Percentiles rank a stretch among this genome's conserved stretches.
phyloP scores from a whole-genome alignment of 2,113 vertebrate species.

The Ardeotis arabs region DNA sequence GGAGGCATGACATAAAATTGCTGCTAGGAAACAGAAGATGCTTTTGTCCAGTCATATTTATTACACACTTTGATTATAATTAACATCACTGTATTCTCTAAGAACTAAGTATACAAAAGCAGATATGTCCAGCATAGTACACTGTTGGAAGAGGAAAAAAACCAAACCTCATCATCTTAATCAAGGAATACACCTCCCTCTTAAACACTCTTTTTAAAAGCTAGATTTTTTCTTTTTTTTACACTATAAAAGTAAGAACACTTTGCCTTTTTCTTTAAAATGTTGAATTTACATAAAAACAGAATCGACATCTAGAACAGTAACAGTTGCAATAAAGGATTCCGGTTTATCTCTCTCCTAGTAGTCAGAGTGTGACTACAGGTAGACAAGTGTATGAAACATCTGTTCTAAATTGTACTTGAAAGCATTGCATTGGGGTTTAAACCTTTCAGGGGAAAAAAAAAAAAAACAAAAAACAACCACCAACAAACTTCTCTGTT shows the following conservation, averaged over 20 bases:
- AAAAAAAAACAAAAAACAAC: no score
- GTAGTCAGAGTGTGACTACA: not conserved
- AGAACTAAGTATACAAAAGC: not conserved
- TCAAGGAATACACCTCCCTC: not conserved
- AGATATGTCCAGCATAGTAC: not conserved
- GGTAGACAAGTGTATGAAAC: not conserved
- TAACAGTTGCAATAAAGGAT: not conserved
- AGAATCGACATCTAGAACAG: not conserved
- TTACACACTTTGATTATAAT: not conserved
- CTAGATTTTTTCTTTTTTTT: not conserved
- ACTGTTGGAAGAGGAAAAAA: not conserved
- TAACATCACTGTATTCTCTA: not conserved
- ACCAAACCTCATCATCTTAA: not conserved
- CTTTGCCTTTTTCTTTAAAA: not conserved
- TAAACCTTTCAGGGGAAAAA: not conserved
- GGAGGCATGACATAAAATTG: not conserved
- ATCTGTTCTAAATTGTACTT: not conserved
- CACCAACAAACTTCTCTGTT: not conserved
- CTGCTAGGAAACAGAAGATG: slow-evolving; percentile 5
- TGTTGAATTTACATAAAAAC: not conserved
- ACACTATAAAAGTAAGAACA: not conserved
- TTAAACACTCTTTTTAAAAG: not conserved
- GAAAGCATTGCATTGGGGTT: not conserved
- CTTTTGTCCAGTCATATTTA: not conserved
- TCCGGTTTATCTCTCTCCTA: not conserved